phyloP scores from a whole-genome alignment of 1,140 invertebrate genomes.

The Drosophila subobscura region DNA sequence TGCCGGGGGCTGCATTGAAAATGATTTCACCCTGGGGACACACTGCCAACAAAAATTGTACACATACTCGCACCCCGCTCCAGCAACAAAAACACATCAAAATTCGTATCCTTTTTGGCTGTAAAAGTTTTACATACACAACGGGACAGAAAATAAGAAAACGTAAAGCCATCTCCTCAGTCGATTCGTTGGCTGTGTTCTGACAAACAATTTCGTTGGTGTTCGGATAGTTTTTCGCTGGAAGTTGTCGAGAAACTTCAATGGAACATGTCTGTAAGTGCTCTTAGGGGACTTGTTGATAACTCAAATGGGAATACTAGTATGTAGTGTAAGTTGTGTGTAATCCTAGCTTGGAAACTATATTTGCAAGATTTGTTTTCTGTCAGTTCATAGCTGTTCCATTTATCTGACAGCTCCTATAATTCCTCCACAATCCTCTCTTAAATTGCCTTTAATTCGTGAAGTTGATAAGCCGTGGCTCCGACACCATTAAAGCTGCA shows the following conservation, averaged over 20 bases:
- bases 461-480: no score
- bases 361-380: no score
- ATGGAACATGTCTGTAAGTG: not conserved
- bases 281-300: no score
- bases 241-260: constrained; percentile 15
- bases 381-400: no score
- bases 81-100: constrained; percentile 52
- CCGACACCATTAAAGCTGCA: not conserved
- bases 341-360: no score
- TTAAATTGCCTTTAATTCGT: no score
- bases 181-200: constrained; percentile 16
- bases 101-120: constrained; percentile 64
- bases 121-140: constrained; percentile 60
- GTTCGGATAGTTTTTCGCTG: constrained; percentile 4
- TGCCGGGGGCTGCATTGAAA: constrained; percentile 48
- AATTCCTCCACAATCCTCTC: no score
- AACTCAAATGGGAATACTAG: no score
- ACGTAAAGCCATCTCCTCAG: constrained; percentile 3
- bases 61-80: constrained; percentile 25
- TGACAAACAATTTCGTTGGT: constrained; percentile 39
- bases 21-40: constrained; percentile 66
- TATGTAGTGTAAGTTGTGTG: no score
- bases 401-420: no score
- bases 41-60: constrained; percentile 44
- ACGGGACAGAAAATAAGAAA: constrained; percentile 7